These are phyloP conservation scores for Agrochola macilenta DNA, from an alignment of 2,888 invertebrate species.

Conservation along the genomic window DNA sequence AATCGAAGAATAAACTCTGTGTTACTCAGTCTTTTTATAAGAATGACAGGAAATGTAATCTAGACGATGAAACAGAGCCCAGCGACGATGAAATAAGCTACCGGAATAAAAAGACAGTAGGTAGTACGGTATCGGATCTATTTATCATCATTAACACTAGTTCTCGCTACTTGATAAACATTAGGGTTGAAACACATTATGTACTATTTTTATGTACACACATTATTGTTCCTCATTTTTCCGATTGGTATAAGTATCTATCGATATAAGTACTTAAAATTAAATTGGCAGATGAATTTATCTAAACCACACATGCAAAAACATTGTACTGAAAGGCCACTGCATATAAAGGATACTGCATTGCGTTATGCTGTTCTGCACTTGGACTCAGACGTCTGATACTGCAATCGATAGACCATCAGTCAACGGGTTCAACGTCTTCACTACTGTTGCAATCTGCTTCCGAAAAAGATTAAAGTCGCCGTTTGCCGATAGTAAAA, in stretches of 20 bases:
- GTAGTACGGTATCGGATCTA: conserved; percentile 62
- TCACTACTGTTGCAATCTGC: not conserved
- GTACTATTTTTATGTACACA: not conserved
- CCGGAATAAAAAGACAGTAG: conserved; percentile 60
- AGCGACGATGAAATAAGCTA: conserved; percentile 59
- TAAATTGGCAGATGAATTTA: not conserved
- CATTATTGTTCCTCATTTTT: not conserved
- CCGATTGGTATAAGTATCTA: not conserved
- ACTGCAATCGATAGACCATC: not conserved
- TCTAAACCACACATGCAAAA: not conserved
- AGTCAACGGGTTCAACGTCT: conserved; percentile 12
- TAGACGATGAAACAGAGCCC: conserved; percentile 43
- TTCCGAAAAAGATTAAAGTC: not conserved
- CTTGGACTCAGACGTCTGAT: not conserved
- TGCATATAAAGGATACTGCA: not conserved
- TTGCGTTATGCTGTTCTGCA: conserved; percentile 8
- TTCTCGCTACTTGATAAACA: conserved; percentile 53
- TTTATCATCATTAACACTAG: conserved; percentile 73
- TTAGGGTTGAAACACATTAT: conserved; percentile 54
- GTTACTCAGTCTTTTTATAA: not conserved
- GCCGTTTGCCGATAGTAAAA: not conserved
- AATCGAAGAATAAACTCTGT: not conserved
- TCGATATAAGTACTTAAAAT: too few species aligned
- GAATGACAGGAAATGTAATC: conserved; percentile 31
- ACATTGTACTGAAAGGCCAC: not conserved